phyloP scores from a whole-genome alignment of 2,888 invertebrate genomes.

The Chouioia cunea region DNA sequence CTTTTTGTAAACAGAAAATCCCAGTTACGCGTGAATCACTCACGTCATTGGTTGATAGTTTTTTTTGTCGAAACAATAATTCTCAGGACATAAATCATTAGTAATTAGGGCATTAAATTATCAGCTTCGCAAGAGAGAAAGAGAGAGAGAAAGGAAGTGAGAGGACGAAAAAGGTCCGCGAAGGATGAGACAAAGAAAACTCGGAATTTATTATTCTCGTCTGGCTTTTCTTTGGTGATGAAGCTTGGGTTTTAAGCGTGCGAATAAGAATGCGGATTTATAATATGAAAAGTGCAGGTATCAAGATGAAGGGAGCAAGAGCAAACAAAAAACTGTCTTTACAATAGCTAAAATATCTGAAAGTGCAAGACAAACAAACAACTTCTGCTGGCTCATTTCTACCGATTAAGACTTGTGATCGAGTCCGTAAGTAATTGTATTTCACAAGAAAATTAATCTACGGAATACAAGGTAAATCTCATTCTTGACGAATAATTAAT shows the following conservation, averaged over 20 bases:
- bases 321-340: conserved; percentile 10
- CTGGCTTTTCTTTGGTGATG: conserved; percentile 42
- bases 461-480: too few relatives aligned
- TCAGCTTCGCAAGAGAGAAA: conserved; percentile 14
- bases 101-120: conserved; percentile 53
- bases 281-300: conserved; percentile 29
- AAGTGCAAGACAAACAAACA: conserved; percentile 37
- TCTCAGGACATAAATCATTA: conserved; percentile 39
- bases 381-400: conserved; percentile 40
- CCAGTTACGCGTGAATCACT: too few relatives aligned
- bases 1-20: too few relatives aligned
- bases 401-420: conserved; percentile 14
- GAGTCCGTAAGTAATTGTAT: too few relatives aligned
- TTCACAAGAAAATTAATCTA: too few relatives aligned
- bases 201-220: conserved; percentile 39
- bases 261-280: conserved; percentile 33
- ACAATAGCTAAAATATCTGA: conserved; percentile 35
- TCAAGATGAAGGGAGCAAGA: background rate
- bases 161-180: too few relatives aligned
- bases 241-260: conserved; percentile 39
- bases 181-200: conserved; percentile 50
- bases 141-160: too few relatives aligned
- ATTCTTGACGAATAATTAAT: too few relatives aligned
- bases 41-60: conserved; percentile 2
- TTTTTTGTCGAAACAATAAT: conserved; percentile 26